phyloP scores from a whole-genome alignment of 2,113 vertebrate species.

The Proteles cristata region DNA sequence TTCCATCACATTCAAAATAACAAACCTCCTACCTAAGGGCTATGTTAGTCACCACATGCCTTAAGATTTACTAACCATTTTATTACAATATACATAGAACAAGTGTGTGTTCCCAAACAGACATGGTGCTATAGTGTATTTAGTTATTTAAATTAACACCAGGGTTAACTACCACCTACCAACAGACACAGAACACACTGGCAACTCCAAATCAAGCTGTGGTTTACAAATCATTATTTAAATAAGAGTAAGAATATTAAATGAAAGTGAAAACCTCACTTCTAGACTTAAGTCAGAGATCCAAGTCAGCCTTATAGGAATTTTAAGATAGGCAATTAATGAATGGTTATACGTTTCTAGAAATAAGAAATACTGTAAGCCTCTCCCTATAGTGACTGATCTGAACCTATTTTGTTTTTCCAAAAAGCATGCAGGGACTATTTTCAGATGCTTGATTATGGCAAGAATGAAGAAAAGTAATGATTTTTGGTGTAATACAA shows the following conservation, averaged over 20 bases:
- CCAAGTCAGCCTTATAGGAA: slow-evolving; percentile 86
- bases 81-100: slow-evolving; percentile 85
- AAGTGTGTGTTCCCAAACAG: slow-evolving; percentile 84
- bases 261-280: slow-evolving; percentile 81
- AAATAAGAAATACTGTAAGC: slow-evolving; percentile 81
- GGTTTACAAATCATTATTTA: slow-evolving; percentile 84
- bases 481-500: slow-evolving; percentile 84
- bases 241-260: slow-evolving; percentile 79
- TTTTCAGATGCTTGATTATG: slow-evolving; percentile 85
- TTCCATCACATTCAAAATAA: slow-evolving; percentile 83
- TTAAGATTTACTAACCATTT: slow-evolving; percentile 86
- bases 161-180: slow-evolving; percentile 84
- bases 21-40: slow-evolving; percentile 82
- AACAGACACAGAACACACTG: slow-evolving; percentile 83
- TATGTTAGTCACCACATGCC: slow-evolving; percentile 92
- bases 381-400: slow-evolving; percentile 83
- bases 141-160: slow-evolving; percentile 86
- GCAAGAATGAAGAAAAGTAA: slow-evolving; percentile 85
- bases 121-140: slow-evolving; percentile 83
- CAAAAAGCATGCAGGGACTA: slow-evolving; percentile 86
- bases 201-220: slow-evolving; percentile 86
- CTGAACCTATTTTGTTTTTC: slow-evolving; percentile 79
- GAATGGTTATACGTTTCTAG: slow-evolving; percentile 84
- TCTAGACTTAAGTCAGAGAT: slow-evolving; percentile 86
- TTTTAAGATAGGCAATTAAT: slow-evolving; percentile 85